A percentile compares a stretch with the other conserved stretches of the same genome.
Evolutionary conservation across 1,140 invertebrate species (phyloP).

Genomic region (Thalassaphorura encarpata): DNA sequence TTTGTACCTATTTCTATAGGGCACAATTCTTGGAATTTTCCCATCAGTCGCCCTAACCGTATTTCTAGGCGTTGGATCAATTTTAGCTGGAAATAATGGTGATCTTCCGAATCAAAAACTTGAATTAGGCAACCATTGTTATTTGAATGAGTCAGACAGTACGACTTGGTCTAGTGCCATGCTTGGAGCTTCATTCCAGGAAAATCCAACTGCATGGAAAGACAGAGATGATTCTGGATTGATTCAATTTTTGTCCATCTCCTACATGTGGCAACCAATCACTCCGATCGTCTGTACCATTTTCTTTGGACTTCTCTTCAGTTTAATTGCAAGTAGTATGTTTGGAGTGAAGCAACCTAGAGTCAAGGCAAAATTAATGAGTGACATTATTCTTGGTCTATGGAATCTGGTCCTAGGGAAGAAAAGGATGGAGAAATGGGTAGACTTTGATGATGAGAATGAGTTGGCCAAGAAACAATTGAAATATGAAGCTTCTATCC

Average conservation of each 20-base stretch:
- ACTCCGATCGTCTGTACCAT: neutral
- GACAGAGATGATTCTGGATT: neutral
- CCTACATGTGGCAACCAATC: conserved; percentile 15
- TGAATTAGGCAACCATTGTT: neutral
- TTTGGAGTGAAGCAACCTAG: neutral
- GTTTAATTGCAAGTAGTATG: neutral
- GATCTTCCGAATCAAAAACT: conserved; percentile 18
- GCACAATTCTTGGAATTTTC: neutral
- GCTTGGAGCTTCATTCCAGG: neutral
- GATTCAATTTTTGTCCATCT: conserved; percentile 8
- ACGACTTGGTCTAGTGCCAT: neutral
- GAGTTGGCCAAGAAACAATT: neutral
- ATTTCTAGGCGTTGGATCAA: conserved; percentile 17
- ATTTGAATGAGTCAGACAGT: neutral
- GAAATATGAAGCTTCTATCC: too few relatives aligned
- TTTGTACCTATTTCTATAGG: conserved; percentile 1
- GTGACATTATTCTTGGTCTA: neutral
- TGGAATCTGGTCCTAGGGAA: conserved; percentile 2
- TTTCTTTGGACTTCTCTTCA: conserved; percentile 6
- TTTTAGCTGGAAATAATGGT: conserved; percentile 13
- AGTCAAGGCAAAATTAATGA: conserved; percentile 9
- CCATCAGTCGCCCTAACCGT: neutral
- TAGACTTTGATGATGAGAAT: neutral
- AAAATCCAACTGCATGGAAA: neutral
- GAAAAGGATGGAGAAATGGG: neutral